phyloP scores from a whole-genome alignment of 2,888 invertebrate genomes.

The Chloromyia formosa region DNA sequence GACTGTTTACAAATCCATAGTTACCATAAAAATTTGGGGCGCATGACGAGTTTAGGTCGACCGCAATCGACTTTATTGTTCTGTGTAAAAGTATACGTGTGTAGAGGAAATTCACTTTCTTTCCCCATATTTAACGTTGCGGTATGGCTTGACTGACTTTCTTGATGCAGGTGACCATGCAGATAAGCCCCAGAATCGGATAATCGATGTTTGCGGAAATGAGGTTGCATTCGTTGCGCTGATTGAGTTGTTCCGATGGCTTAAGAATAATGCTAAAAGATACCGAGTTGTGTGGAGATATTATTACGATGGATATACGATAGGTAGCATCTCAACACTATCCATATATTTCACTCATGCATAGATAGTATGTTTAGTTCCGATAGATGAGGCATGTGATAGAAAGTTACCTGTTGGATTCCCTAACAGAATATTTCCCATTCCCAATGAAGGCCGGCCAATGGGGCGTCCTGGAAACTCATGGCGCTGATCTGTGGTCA shows the following conservation, averaged over 20 bases:
- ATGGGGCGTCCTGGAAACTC: no score
- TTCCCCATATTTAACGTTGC: neutral
- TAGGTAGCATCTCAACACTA: no score
- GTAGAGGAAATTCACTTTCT: constrained; percentile 23
- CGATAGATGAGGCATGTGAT: no score
- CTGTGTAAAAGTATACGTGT: neutral
- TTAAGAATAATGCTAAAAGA: no score
- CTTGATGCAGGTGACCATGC: neutral
- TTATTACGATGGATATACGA: no score
- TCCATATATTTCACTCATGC: no score
- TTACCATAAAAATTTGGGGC: constrained; percentile 18
- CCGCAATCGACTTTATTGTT: neutral
- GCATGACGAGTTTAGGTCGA: neutral
- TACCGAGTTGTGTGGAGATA: no score
- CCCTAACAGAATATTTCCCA: no score
- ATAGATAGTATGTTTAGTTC: no score
- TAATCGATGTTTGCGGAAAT: neutral
- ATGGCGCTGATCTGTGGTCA: no score
- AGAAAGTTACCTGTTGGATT: no score
- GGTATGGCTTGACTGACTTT: neutral
- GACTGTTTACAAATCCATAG: constrained; percentile 4
- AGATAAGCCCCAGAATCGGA: neutral
- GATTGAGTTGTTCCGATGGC: neutral
- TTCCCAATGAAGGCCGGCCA: no score
- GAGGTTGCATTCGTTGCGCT: neutral